These are phyloP conservation scores for Zaprionus inermis DNA, from an alignment of 1,140 invertebrate genomes.

Conservation along the genomic window DNA sequence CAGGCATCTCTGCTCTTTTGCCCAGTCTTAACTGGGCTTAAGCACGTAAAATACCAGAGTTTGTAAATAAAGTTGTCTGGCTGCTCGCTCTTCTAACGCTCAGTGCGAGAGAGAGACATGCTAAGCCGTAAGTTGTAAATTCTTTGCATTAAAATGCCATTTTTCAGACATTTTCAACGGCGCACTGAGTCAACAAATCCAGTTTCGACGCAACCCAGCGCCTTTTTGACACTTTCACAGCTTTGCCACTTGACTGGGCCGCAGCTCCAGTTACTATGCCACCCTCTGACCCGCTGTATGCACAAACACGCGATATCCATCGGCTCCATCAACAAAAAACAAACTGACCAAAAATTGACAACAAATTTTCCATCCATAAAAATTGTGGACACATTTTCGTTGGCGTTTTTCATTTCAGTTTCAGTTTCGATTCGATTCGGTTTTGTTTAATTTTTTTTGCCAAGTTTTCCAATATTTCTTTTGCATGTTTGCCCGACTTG, in stretches of 20 bases:
- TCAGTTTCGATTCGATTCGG: constrained; percentile 21
- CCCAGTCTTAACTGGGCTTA: constrained; percentile 9
- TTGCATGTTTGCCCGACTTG: constrained; percentile 4
- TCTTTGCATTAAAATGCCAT: constrained; percentile 46
- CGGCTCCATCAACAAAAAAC: constrained; percentile 24
- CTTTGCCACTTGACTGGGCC: constrained; percentile 29
- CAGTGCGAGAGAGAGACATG: background rate
- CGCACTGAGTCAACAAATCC: constrained; percentile 41
- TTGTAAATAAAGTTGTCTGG: constrained; percentile 10
- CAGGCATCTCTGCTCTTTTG: background rate
- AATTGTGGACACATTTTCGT: constrained; percentile 50
- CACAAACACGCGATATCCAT: constrained; percentile 35
- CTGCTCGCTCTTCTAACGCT: background rate
- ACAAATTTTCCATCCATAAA: constrained; percentile 50
- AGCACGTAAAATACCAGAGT: background rate
- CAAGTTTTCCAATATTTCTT: constrained; percentile 13
- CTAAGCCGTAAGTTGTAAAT: constrained; percentile 26
- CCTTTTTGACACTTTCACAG: constrained; percentile 51
- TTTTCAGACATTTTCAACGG: constrained; percentile 24
- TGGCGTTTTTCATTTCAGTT: constrained; percentile 15
- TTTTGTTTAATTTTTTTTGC: constrained; percentile 13
- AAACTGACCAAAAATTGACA: constrained; percentile 47
- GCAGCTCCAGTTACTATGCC: background rate
- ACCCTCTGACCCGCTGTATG: background rate
- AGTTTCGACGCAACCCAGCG: constrained; percentile 28